These are phyloP conservation scores for Ruditapes philippinarum DNA, from an alignment of 1,140 invertebrate genomes.

Conservation along the genomic window DNA sequence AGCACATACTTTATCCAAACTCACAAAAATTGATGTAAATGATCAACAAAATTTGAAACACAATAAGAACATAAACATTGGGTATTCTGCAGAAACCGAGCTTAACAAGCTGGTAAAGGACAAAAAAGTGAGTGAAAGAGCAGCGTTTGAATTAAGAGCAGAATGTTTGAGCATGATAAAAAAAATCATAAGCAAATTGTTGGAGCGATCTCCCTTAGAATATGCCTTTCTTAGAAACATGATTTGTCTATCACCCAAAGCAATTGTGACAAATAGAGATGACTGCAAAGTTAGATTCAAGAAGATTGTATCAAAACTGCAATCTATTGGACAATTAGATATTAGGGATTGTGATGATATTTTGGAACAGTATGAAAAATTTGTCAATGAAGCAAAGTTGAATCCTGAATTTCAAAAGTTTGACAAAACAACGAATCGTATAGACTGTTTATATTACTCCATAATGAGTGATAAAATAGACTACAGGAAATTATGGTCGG, in stretches of 20 bases:
- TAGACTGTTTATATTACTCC: constrained; percentile 13
- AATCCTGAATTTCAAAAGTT: no score
- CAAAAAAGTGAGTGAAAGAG: constrained; percentile 58
- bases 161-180: constrained; percentile 41
- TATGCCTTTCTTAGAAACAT: constrained; percentile 51
- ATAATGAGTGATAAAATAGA: background rate
- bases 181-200: constrained; percentile 22
- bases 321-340: background rate
- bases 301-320: no score
- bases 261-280: constrained; percentile 47
- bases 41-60: no score
- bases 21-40: no score
- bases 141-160: no score
- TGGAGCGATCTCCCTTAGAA: constrained; percentile 38
- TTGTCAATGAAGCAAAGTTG: no score
- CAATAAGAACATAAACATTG: no score
- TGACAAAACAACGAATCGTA: background rate
- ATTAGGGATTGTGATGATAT: constrained; percentile 48
- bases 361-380: no score
- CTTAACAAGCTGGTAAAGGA: background rate
- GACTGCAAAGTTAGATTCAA: constrained; percentile 47
- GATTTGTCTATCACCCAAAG: constrained; percentile 24
- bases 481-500: background rate
- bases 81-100: constrained; percentile 35
- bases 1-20: no score